phyloP scores from a whole-genome alignment of 2,888 invertebrate species.

The Amphipyra tragopoginis region DNA sequence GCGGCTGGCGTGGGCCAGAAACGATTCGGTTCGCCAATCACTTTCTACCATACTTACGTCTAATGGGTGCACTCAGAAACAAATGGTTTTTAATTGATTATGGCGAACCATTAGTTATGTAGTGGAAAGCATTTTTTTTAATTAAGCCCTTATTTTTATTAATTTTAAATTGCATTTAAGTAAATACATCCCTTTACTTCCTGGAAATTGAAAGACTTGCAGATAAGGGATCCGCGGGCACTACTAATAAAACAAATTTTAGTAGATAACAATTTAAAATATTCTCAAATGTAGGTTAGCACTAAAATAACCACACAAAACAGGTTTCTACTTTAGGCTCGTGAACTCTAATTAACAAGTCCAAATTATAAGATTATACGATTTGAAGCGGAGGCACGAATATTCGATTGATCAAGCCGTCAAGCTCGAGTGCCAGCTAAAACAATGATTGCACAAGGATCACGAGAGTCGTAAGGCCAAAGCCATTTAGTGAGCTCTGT shows the following conservation, averaged over 20 bases:
- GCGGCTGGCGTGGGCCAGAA: too few relatives aligned
- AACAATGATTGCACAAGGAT: constrained; percentile 46
- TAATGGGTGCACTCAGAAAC: too few relatives aligned
- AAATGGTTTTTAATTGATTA: too few relatives aligned
- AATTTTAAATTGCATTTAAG: too few relatives aligned
- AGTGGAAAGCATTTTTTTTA: too few relatives aligned
- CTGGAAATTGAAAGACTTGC: too few relatives aligned
- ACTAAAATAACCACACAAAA: constrained; percentile 11
- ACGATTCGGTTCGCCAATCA: too few relatives aligned
- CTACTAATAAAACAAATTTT: constrained; percentile 1
- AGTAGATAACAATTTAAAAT: neutral
- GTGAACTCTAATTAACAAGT: constrained; percentile 15
- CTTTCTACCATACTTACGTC: too few relatives aligned
- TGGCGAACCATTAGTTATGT: too few relatives aligned
- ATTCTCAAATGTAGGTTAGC: constrained; percentile 27
- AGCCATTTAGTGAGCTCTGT: constrained; percentile 17
- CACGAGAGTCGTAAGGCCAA: constrained; percentile 39
- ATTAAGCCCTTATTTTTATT: too few relatives aligned
- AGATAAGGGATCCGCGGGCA: too few relatives aligned
- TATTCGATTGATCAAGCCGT: constrained; percentile 15
- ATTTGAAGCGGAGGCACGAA: constrained; percentile 1
- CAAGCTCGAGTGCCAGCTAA: neutral
- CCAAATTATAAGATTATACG: neutral
- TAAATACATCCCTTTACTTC: too few relatives aligned
- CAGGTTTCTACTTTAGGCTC: constrained; percentile 21